Conservation (phyloP, 2,797 vertebrate genomes). For the Epinephelus malabaricus region DNA sequence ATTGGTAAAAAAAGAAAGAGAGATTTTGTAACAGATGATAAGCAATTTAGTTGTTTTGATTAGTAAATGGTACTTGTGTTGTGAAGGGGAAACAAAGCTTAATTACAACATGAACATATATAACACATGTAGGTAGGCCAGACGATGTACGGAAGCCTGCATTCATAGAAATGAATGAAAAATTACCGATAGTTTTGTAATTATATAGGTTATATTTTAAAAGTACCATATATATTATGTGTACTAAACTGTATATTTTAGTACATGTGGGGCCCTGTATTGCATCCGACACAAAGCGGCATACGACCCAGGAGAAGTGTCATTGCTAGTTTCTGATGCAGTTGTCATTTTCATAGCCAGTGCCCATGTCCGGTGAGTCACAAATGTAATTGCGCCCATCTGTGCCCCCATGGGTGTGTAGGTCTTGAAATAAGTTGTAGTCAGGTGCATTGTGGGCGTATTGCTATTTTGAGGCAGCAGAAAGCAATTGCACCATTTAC, state of each 20-base stretch:
- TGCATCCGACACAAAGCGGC: too few species aligned
- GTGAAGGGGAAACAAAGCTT: slow-evolving; percentile 13
- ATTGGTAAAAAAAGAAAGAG: background rate
- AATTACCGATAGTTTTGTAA: background rate
- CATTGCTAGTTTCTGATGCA: too few species aligned
- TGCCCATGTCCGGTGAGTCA: too few species aligned
- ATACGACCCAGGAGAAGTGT: too few species aligned
- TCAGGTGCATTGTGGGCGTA: too few species aligned
- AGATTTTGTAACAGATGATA: slow-evolving; percentile 41
- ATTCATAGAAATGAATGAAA: background rate
- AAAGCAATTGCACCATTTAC: too few species aligned
- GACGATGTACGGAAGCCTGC: background rate
- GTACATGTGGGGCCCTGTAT: background rate
- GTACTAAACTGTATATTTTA: too few species aligned
- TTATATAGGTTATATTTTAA: background rate
- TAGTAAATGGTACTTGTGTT: slow-evolving; percentile 8
- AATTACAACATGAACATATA: background rate
- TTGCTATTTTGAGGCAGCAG: too few species aligned
- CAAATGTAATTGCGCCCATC: too few species aligned
- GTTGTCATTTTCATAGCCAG: too few species aligned
- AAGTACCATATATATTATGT: background rate
- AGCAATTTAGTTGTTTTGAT: slow-evolving; percentile 40
- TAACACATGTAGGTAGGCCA: slow-evolving; percentile 3
- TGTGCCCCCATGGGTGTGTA: too few species aligned
- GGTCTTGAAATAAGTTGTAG: too few species aligned